Evolutionary conservation across 2,797 vertebrate species (phyloP), one percentile per base, ranked within the genome.

Genomic region (Borostomias antarcticus): DNA sequence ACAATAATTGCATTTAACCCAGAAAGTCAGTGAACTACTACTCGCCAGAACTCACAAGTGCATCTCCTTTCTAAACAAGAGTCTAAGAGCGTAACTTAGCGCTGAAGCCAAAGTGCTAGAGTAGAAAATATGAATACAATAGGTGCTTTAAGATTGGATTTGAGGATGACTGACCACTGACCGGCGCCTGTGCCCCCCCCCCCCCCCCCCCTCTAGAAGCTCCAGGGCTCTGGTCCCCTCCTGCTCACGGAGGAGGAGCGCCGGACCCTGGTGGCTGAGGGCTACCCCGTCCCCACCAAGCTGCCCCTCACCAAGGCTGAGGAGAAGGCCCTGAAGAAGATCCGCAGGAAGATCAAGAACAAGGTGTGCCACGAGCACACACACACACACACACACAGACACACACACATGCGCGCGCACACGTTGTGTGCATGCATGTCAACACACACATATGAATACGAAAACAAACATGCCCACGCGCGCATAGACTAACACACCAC

Each of bases 271-370:
- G 93, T 99, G 11, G 96, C 96, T 0, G 98, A 99, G 81, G 98
- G 98, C 17, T 99, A 99, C 77, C 96, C 98, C 0, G 95, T 99
- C 45, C 98, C 98, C 64, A 98, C 92, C 74, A 99, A 99, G 64
- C 86, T 99, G 75, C 97, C 98, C 0, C 90, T 99, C 48, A 94
- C 96, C 54, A 99, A 99, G 77, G 92, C 96, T 0, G 98, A 99
- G 85, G 98, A 99, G 88, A 99, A 99, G 68, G 96, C 98, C 1
- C 88, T 99, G 67, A 99, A 99, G 89, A 99, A 99, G 90, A 98
- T 99, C 72, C 95, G 98, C 75, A 92, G 98, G 84, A 99, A 99
- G 87, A 99, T 99, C 83, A 99, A 99, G 77, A 99, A 99, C 69
- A 99, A 99, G 93, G 97, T 99, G 63, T 1, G 26, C 25, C 2